These are phyloP conservation scores for Neria commutata DNA, from an alignment of 2,888 invertebrate species.

Conservation along the genomic window DNA sequence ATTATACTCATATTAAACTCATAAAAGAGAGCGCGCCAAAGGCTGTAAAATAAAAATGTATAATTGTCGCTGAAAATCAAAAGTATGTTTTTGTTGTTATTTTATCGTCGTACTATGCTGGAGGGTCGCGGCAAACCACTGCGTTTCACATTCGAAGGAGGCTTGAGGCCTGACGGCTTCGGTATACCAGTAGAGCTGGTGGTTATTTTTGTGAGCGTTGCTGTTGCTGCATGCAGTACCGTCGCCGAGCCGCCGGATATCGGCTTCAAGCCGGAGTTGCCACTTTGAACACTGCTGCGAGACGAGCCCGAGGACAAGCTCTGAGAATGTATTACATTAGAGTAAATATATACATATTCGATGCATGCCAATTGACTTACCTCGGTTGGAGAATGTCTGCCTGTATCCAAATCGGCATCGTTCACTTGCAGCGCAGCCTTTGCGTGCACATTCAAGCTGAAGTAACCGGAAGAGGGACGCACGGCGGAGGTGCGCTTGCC, in stretches of 20 bases:
- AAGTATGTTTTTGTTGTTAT: conserved; percentile 3
- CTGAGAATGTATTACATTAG: conserved; percentile 34
- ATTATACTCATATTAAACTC: too few relatives aligned
- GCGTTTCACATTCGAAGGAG: conserved; percentile 53
- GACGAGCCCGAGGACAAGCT: conserved; percentile 60
- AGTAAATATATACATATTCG: background rate
- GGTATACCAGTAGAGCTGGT: conserved; percentile 54
- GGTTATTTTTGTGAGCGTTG: conserved; percentile 48
- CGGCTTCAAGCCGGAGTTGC: conserved; percentile 29
- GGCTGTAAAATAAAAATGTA: too few relatives aligned
- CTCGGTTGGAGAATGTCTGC: conserved; percentile 52
- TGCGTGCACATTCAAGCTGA: conserved; percentile 48
- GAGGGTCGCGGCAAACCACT: conserved; percentile 59
- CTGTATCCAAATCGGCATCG: conserved; percentile 49
- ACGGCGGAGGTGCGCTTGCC: conserved; percentile 52
- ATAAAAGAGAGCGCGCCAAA: too few relatives aligned
- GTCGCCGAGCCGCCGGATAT: conserved; percentile 6
- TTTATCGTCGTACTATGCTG: conserved; percentile 52
- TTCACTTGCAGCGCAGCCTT: conserved; percentile 31
- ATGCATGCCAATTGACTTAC: conserved; percentile 31
- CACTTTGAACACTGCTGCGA: conserved; percentile 51
- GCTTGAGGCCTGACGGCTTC: conserved; percentile 57
- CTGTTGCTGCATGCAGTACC: conserved; percentile 29
- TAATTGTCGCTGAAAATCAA: too few relatives aligned
- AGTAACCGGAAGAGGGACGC: conserved; percentile 60